phyloP scores from a whole-genome alignment of 2,797 vertebrate species.

The Syngnathus rostellatus region DNA sequence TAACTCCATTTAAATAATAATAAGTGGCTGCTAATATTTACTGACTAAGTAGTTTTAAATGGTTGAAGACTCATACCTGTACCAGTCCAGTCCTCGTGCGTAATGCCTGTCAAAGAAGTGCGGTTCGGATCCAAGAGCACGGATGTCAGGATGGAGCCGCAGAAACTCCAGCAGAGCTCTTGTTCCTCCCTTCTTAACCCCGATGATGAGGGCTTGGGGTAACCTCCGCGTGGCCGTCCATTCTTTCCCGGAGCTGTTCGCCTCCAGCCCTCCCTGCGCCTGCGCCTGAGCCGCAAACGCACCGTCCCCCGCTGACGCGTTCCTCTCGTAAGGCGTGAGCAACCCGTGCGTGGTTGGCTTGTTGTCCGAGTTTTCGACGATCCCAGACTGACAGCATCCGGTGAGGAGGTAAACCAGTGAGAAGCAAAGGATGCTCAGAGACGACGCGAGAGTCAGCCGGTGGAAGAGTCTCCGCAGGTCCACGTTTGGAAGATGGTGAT shows the following conservation, averaged over 20 bases:
- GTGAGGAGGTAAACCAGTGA: constrained; percentile 63
- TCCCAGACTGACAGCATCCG: constrained; percentile 60
- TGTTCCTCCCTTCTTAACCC: constrained; percentile 75
- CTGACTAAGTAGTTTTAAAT: no score
- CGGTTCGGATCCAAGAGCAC: constrained; percentile 72
- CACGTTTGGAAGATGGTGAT: constrained; percentile 35
- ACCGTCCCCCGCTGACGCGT: constrained; percentile 15
- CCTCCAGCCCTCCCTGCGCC: constrained; percentile 35
- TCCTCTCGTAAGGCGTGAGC: constrained; percentile 30
- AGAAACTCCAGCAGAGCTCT: constrained; percentile 76
- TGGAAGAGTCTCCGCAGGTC: constrained; percentile 65
- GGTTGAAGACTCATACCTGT: constrained; percentile 65
- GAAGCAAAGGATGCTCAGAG: constrained; percentile 62
- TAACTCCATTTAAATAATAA: no score
- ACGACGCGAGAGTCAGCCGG: constrained; percentile 66
- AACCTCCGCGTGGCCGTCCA: constrained; percentile 68
- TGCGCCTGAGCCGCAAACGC: constrained; percentile 10
- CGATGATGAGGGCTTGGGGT: constrained; percentile 74
- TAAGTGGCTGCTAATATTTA: no score
- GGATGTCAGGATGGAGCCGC: constrained; percentile 73
- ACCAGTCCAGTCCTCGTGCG: constrained; percentile 73
- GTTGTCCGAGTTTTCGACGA: constrained; percentile 41
- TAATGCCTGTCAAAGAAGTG: constrained; percentile 80
- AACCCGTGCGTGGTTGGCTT: constrained; percentile 30
- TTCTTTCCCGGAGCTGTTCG: constrained; percentile 55